A percentile compares a stretch with the other conserved stretches of the same genome.
These are phyloP conservation scores for Puntigrus tetrazona DNA, from an alignment of 2,113 vertebrate species.

Conservation along the genomic window DNA sequence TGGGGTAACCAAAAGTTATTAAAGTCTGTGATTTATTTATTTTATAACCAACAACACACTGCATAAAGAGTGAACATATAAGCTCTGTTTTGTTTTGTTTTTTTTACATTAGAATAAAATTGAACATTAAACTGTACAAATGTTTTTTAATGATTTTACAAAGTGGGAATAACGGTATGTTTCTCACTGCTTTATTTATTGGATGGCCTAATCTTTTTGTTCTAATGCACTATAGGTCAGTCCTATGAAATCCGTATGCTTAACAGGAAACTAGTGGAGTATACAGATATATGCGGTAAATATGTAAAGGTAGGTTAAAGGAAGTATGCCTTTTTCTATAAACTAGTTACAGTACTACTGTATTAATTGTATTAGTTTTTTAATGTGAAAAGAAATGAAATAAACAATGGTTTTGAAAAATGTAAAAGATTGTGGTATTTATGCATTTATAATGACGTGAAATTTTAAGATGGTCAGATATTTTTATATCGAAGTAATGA, in stretches of 20 bases:
- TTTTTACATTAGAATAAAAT: not conserved
- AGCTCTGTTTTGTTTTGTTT: not conserved
- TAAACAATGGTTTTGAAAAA: not conserved
- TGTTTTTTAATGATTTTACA: conserved; percentile 34
- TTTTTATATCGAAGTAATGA: not conserved
- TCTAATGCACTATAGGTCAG: conserved; percentile 86
- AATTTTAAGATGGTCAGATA: not conserved
- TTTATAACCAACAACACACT: not conserved
- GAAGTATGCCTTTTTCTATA: conserved; percentile 47
- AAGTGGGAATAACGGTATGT: no score
- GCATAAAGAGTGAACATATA: not conserved
- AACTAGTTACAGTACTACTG: not conserved
- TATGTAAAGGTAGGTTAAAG: conserved; percentile 89
- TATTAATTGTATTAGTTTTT: not conserved
- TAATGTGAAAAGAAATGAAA: not conserved
- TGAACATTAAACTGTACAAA: not conserved
- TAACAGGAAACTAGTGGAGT: conserved; percentile 93
- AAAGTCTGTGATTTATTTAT: not conserved
- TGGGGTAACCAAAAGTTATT: not conserved
- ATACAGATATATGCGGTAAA: conserved; percentile 91
- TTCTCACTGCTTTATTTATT: conserved; percentile 49
- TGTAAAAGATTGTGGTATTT: not conserved
- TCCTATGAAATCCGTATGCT: conserved; percentile 97
- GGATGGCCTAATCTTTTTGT: conserved; percentile 67
- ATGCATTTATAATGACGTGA: not conserved